Conservation (phyloP, 2,888 invertebrate species). For the Drosophila neutralis region DNA sequence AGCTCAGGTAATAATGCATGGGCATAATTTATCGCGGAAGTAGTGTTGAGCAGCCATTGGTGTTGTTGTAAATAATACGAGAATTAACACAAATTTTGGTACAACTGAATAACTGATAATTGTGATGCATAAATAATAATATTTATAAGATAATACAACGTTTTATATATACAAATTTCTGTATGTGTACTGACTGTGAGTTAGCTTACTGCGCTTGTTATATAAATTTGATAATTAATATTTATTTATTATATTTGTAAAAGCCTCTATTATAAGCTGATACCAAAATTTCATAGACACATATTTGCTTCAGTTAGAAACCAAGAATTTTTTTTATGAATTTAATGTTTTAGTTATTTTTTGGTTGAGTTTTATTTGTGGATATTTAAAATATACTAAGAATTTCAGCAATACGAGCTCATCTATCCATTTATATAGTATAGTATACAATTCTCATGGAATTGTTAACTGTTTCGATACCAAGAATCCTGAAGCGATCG, state of each 20-base stretch:
- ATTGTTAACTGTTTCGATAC: conserved; percentile 38
- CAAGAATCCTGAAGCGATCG: conserved; percentile 42
- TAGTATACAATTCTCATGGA: conserved; percentile 3
- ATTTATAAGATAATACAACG: not conserved
- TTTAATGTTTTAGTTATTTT: too few relatives aligned
- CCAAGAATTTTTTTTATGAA: not conserved
- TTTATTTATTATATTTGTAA: not conserved
- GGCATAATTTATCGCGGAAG: not conserved
- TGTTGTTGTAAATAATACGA: not conserved
- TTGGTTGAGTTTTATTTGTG: not conserved
- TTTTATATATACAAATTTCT: not conserved
- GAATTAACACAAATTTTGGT: not conserved
- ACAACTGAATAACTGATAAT: not conserved
- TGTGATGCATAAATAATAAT: not conserved
- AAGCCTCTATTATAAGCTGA: too few relatives aligned
- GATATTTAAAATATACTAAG: not conserved
- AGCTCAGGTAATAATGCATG: not conserved
- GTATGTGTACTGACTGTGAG: not conserved
- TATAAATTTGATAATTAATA: not conserved
- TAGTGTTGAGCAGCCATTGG: not conserved
- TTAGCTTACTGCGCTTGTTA: not conserved
- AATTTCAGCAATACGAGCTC: too few relatives aligned
- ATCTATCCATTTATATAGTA: not conserved
- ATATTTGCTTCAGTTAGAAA: not conserved
- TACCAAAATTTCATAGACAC: not conserved